Percentiles rank a stretch among this genome's conserved stretches.
Evolutionary conservation across 2,113 vertebrate species (phyloP).

Genomic region (Holacanthus passer): DNA sequence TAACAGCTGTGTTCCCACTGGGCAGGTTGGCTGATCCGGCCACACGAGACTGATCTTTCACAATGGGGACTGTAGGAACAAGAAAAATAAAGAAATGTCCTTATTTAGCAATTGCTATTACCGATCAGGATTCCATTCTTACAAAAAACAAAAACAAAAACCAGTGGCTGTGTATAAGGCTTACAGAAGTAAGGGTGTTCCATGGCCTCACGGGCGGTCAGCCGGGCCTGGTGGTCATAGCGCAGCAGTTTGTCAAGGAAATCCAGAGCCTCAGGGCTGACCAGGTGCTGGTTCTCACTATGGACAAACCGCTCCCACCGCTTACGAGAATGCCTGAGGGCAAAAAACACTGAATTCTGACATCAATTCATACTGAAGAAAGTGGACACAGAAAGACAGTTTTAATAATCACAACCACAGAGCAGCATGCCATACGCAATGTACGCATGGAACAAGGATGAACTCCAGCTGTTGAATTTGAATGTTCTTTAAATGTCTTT

Average conservation of each 20-base stretch:
- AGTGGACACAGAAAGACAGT: background rate
- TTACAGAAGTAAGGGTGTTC: slow-evolving; percentile 87
- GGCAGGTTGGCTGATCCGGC: slow-evolving; percentile 71
- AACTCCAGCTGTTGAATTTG: background rate
- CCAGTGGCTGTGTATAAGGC: background rate
- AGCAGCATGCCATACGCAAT: background rate
- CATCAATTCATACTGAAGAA: background rate
- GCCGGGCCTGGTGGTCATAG: slow-evolving; percentile 86
- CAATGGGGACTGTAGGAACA: slow-evolving; percentile 73
- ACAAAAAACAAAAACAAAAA: background rate
- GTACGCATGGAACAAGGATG: background rate
- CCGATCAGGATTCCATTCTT: background rate
- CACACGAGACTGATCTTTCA: slow-evolving; percentile 82
- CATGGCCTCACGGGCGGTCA: slow-evolving; percentile 86
- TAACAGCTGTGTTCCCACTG: slow-evolving; percentile 74
- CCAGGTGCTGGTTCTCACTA: slow-evolving; percentile 88
- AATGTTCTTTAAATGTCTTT: background rate
- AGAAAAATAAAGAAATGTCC: background rate
- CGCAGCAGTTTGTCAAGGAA: slow-evolving; percentile 87
- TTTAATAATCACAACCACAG: background rate
- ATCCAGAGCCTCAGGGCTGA: slow-evolving; percentile 84
- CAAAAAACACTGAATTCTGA: background rate
- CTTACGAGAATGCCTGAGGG: slow-evolving; percentile 85
- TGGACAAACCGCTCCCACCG: slow-evolving; percentile 88
- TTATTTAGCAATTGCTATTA: background rate